Evolutionary conservation across 2,888 invertebrate genomes (phyloP).

Genomic region (Acanthococcus lagerstroemiae): DNA sequence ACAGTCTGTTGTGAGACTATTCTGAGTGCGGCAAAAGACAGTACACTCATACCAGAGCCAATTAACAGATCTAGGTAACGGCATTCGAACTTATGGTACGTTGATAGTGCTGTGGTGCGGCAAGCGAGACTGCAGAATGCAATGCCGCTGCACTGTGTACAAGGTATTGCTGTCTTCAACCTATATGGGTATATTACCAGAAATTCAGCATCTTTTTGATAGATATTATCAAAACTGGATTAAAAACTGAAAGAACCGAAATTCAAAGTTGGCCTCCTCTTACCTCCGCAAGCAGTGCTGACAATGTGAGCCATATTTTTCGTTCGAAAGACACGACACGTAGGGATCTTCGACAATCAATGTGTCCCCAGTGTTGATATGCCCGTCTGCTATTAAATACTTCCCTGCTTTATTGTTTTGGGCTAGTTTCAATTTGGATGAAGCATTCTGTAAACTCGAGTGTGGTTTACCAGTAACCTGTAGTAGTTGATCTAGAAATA

Average conservation of each 20-base stretch:
- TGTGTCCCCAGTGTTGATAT: slow-evolving; percentile 59
- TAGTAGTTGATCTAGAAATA: no score
- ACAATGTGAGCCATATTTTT: slow-evolving; percentile 67
- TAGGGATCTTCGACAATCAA: slow-evolving; percentile 61
- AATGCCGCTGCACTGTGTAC: slow-evolving; percentile 61
- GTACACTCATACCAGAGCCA: slow-evolving; percentile 72
- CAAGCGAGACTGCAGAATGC: slow-evolving; percentile 64
- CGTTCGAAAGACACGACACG: slow-evolving; percentile 61
- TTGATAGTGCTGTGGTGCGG: slow-evolving; percentile 51
- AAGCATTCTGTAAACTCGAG: no score
- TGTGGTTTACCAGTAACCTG: no score
- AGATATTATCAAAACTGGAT: background rate
- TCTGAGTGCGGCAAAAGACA: slow-evolving; percentile 62
- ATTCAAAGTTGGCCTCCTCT: background rate
- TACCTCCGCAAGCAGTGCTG: slow-evolving; percentile 68
- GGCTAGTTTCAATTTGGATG: slow-evolving; percentile 36
- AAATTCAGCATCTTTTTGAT: background rate
- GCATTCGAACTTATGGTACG: slow-evolving; percentile 68
- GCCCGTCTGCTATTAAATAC: slow-evolving; percentile 54
- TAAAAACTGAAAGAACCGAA: background rate
- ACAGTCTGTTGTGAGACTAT: slow-evolving; percentile 62
- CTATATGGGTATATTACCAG: slow-evolving; percentile 41
- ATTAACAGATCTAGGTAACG: slow-evolving; percentile 61
- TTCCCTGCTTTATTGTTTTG: slow-evolving; percentile 51
- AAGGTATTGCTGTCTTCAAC: slow-evolving; percentile 56